Conservation (phyloP, 2,113 vertebrate genomes). For the Pachycephala philippinensis region DNA sequence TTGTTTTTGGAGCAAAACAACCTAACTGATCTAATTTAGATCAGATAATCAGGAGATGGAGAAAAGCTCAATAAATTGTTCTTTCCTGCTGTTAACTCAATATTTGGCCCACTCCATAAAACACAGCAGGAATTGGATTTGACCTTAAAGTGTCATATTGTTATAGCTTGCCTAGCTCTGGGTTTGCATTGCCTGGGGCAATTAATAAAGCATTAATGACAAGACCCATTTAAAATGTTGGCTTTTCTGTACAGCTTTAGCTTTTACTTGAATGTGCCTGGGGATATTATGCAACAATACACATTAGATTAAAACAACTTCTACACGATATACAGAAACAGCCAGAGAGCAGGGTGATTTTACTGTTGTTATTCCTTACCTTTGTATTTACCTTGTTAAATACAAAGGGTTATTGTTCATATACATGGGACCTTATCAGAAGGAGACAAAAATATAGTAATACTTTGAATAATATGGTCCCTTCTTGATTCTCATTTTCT, state of each 20-base stretch:
- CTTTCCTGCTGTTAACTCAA: constrained; percentile 87
- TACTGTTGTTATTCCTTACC: constrained; percentile 47
- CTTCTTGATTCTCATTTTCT: neutral
- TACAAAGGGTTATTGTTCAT: constrained; percentile 17
- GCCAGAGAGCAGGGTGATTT: constrained; percentile 50
- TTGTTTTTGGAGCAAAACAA: constrained; percentile 58
- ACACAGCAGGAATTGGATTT: constrained; percentile 86
- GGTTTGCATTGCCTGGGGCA: constrained; percentile 86
- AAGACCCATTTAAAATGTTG: constrained; percentile 95
- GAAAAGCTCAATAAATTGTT: constrained; percentile 74
- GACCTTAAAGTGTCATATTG: constrained; percentile 98
- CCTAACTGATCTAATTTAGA: constrained; percentile 70
- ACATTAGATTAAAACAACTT: constrained; percentile 77
- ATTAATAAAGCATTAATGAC: constrained; percentile 99
- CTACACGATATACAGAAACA: constrained; percentile 58
- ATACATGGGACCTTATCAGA: neutral
- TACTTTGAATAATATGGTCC: neutral
- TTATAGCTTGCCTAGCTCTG: constrained; percentile 84
- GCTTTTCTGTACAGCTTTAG: constrained; percentile 85
- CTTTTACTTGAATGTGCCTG: constrained; percentile 81
- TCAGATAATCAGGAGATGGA: constrained; percentile 71
- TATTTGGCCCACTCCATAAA: constrained; percentile 85
- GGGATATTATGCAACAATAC: constrained; percentile 76
- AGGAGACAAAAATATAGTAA: neutral
- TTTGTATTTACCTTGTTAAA: constrained; percentile 34